Evolutionary conservation across 2,797 vertebrate species (phyloP).

Genomic region (Xenops minutus): DNA sequence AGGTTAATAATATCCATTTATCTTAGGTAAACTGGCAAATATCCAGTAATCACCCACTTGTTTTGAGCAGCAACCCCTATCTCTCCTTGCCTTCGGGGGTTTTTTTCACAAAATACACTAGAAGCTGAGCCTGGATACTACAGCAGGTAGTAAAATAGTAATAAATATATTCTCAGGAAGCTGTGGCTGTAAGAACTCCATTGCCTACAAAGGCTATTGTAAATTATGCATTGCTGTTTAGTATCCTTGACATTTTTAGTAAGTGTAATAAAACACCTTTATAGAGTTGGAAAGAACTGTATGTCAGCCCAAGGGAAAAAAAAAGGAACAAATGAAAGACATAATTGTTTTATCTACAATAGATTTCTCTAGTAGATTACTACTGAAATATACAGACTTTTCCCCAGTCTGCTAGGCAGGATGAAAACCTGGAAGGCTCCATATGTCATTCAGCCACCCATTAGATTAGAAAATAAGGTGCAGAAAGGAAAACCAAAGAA

Average conservation of each 20-base stretch:
- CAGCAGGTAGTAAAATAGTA: slow-evolving; percentile 49
- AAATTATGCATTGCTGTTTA: slow-evolving; percentile 71
- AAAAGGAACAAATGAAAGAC: slow-evolving; percentile 63
- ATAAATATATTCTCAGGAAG: slow-evolving; percentile 64
- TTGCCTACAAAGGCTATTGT: slow-evolving; percentile 55
- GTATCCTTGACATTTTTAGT: slow-evolving; percentile 69
- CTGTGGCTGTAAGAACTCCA: slow-evolving; percentile 46
- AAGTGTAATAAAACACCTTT: slow-evolving; percentile 67
- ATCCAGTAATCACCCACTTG: background rate
- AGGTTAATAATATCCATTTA: slow-evolving; percentile 27
- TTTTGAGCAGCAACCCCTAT: background rate
- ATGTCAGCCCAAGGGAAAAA: slow-evolving; percentile 47
- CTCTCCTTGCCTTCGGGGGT: background rate
- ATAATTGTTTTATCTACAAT: slow-evolving; percentile 68
- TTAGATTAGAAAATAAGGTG: slow-evolving; percentile 20
- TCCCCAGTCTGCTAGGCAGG: background rate
- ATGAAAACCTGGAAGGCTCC: slow-evolving; percentile 34
- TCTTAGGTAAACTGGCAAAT: background rate
- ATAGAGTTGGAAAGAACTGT: slow-evolving; percentile 62
- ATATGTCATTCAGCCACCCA: slow-evolving; percentile 18
- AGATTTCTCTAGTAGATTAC: slow-evolving; percentile 57
- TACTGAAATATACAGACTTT: slow-evolving; percentile 20
- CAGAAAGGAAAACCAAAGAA: slow-evolving; percentile 33
- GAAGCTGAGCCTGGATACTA: slow-evolving; percentile 16
- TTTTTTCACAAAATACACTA: background rate